phyloP scores from a whole-genome alignment of 1,140 invertebrate genomes.

The Campoletis sonorensis region DNA sequence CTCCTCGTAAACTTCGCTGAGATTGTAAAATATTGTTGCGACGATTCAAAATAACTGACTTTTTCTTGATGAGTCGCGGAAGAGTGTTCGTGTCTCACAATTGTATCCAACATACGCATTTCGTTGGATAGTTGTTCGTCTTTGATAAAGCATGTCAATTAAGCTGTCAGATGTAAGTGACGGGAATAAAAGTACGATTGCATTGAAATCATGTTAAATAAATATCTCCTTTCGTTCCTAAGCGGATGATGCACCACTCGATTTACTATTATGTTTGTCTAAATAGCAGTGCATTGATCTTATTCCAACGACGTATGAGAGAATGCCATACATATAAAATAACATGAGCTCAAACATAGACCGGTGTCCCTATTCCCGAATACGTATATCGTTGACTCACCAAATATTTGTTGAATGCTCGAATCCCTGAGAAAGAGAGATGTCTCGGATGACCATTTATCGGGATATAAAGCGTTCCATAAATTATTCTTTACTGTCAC shows the following conservation, averaged over 20 bases:
- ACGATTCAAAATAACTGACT: conserved; percentile 22
- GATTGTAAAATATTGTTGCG: conserved; percentile 71
- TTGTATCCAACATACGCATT: background rate
- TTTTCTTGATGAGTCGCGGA: background rate
- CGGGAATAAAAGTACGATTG: background rate
- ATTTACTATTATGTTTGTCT: conserved; percentile 14
- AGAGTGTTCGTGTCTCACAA: background rate
- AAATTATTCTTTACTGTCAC: conserved; percentile 34
- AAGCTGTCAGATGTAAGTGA: background rate
- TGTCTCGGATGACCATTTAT: conserved; percentile 42
- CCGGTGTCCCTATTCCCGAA: background rate
- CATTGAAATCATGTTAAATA: background rate
- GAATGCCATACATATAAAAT: background rate
- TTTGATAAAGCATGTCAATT: background rate
- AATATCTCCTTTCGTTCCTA: background rate
- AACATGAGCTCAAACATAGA: background rate
- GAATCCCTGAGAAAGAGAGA: conserved; percentile 4
- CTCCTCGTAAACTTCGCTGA: conserved; percentile 68
- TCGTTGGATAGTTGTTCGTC: no score
- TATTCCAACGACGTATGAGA: background rate
- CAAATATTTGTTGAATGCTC: conserved; percentile 41
- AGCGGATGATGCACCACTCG: conserved; percentile 2
- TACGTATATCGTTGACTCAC: conserved; percentile 36
- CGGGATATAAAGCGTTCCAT: conserved; percentile 19
- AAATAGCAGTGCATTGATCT: conserved; percentile 15